Evolutionary conservation across 2,888 invertebrate genomes (phyloP).

Genomic region (Hermaeophaga mercurialis): DNA sequence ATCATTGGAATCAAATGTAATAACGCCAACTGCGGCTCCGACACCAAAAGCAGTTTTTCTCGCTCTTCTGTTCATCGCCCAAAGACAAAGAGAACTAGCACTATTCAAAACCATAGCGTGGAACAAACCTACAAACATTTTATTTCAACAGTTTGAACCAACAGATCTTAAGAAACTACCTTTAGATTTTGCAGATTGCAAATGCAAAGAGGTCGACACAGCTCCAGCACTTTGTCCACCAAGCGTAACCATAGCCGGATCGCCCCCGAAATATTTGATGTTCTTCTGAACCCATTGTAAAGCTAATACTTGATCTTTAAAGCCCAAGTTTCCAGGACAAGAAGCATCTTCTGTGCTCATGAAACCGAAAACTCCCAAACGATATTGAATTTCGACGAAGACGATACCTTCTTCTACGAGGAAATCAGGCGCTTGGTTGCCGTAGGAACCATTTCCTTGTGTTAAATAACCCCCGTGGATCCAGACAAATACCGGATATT

Average conservation of each 20-base stretch:
- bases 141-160: not conserved
- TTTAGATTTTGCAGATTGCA: constrained; percentile 7
- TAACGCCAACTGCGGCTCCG: not conserved
- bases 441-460: constrained; percentile 31
- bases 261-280: constrained; percentile 10
- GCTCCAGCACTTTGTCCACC: constrained; percentile 8
- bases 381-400: constrained; percentile 38
- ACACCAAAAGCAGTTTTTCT: not conserved
- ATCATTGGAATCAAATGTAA: not conserved
- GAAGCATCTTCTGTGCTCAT: constrained; percentile 37
- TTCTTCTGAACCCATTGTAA: constrained; percentile 6
- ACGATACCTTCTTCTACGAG: constrained; percentile 38
- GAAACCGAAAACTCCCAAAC: constrained; percentile 39
- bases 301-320: constrained; percentile 38
- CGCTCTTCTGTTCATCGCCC: not conserved
- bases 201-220: not conserved
- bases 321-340: constrained; percentile 39
- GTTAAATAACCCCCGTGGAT: constrained; percentile 40
- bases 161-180: not conserved
- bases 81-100: not conserved
- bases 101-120: constrained; percentile 4
- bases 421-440: constrained; percentile 32
- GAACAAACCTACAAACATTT: constrained; percentile 7
- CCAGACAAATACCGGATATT: constrained; percentile 37
- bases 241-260: constrained; percentile 2